Base-by-base conservation (phyloP, 2,797 vertebrate species). In the Parauchenoglanis ngamensis region DNA sequence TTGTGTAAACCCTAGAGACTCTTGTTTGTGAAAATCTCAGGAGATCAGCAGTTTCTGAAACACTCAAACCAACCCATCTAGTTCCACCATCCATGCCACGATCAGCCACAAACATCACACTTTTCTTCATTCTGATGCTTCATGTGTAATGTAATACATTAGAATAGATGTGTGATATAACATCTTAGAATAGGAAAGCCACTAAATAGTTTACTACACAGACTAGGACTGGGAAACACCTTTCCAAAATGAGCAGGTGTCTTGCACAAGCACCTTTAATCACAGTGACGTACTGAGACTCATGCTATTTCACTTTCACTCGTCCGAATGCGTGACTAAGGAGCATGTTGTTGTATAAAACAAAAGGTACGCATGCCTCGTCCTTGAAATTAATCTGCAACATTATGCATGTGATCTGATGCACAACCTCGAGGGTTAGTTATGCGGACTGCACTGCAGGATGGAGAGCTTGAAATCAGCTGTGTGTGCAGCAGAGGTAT, bases 311-410 rank as follows among this genome's bases (percentile, higher is more conserved):
- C 61, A 67, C 61, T 19, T 63, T 67, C 44, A 21, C 17, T 54
- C 31, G 56, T 59, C 17, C 57, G 54, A 35, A 78, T 11, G 7
- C 40, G 23, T 49, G 57, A 13, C 11, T 10, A 82, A 19, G 8
- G 40, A 28, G 11, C 40, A 44, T 25, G 56, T 15, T 25, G 44
- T 15, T 12, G 35, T 23, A 57, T 35, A 11, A 28, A 54, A n/a
- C 8, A 17, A 17, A 40, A n/a, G 1, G 3, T 13, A 73, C n/a
- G 7, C 49, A 72, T 57, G 65, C 52, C 12, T 57, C 68, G 88
- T 72, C 80, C 73, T 84, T 86, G 85, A 86, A 84, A 79, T 57
- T 21, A 35, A 61, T 23, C 25, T 82, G 54, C 67, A 82, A 25
- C 10, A 28, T 83, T 83, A 31, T 35, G 63, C 19, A 11, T 68